These are phyloP conservation scores for Kryphioiulus occultus DNA, from an alignment of 2,888 invertebrate genomes.

Conservation along the genomic window DNA sequence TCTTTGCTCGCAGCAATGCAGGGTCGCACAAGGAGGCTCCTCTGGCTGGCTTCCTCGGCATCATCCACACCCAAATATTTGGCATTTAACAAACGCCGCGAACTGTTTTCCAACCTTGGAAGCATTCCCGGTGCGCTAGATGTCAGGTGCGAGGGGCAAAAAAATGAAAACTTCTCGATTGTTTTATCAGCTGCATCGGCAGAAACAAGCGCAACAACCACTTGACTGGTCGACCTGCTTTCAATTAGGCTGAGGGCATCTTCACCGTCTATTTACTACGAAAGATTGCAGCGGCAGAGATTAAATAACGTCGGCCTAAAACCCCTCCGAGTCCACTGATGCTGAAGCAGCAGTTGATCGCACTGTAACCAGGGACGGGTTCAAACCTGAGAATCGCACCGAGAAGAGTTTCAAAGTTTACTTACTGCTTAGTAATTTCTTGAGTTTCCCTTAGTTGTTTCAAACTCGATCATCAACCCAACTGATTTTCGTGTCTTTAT, in stretches of 20 bases:
- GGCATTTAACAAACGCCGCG: background rate
- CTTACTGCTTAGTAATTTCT: no score
- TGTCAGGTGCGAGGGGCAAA: background rate
- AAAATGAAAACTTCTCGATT: background rate
- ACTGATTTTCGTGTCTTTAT: no score
- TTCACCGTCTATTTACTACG: background rate
- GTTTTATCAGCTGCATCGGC: background rate
- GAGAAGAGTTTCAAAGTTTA: background rate
- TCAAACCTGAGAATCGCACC: background rate
- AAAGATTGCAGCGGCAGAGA: background rate
- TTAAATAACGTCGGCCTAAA: background rate
- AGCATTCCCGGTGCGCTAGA: conserved; percentile 1
- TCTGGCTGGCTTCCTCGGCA: background rate
- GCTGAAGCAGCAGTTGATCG: background rate
- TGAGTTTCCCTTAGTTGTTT: no score
- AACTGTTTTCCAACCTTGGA: conserved; percentile 16
- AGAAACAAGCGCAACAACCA: conserved; percentile 9
- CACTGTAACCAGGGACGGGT: background rate
- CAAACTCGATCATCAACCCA: no score
- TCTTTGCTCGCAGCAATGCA: no score
- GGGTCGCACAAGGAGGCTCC: background rate
- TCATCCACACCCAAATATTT: background rate
- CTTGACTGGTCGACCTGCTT: conserved; percentile 22
- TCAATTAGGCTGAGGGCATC: conserved; percentile 17
- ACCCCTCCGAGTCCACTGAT: no score